Conservation (phyloP, 2,888 invertebrate species). For the Heterodera filipjevi region DNA sequence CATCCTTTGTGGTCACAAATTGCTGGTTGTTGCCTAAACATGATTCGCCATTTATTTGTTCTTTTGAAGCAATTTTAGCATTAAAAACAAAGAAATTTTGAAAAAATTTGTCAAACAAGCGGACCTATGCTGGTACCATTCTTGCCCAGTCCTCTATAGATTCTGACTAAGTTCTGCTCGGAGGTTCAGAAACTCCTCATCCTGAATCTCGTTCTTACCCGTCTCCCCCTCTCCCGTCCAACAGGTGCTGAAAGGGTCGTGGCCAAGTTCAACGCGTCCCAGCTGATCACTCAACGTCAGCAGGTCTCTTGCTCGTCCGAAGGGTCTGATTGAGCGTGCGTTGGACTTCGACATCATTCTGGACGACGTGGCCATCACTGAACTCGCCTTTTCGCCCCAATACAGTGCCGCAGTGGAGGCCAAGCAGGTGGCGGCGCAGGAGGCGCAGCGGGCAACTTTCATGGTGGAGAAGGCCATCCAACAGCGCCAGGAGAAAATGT, state of each 20-base stretch:
- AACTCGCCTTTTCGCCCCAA: conserved; percentile 96
- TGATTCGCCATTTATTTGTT: too few species aligned
- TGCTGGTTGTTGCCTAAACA: too few species aligned
- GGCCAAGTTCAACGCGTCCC: conserved; percentile 98
- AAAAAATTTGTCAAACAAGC: too few species aligned
- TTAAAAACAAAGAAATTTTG: too few species aligned
- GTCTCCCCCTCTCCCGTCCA: not conserved
- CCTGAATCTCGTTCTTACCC: not conserved
- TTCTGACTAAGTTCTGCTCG: too few species aligned
- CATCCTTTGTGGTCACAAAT: too few species aligned
- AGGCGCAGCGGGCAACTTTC: conserved; percentile 97
- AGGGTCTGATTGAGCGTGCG: conserved; percentile 80
- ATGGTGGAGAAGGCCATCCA: conserved; percentile 96
- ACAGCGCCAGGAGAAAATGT: conserved; percentile 96
- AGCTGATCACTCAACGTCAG: conserved; percentile 96
- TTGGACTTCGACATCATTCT: conserved; percentile 96
- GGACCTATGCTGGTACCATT: too few species aligned
- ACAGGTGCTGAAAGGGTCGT: conserved; percentile 91
- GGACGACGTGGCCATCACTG: conserved; percentile 98
- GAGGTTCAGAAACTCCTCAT: too few species aligned
- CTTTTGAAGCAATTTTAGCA: too few species aligned
- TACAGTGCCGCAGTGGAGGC: conserved; percentile 99
- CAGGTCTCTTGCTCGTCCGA: conserved; percentile 71
- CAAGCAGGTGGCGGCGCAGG: conserved; percentile 90
- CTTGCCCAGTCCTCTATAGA: too few species aligned